Conservation (phyloP, 2,888 invertebrate genomes). For the Polymixis lichenea region DNA sequence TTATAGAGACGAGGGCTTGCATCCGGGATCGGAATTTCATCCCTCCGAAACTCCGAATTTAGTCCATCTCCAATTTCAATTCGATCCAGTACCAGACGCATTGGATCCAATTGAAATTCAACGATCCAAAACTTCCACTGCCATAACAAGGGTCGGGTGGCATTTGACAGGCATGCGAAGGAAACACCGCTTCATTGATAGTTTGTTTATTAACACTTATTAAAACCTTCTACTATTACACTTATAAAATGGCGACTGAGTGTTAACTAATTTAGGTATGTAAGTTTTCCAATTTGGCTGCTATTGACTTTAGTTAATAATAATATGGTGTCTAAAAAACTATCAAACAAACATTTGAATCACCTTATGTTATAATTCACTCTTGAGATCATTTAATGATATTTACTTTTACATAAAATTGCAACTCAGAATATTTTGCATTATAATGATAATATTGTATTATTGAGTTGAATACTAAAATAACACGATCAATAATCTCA, state of each 20-base stretch:
- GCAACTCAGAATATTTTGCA: constrained; percentile 61
- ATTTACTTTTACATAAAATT: constrained; percentile 64
- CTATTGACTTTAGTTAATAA: constrained; percentile 68
- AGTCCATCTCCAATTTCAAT: background rate
- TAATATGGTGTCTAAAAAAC: constrained; percentile 65
- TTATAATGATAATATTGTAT: constrained; percentile 52
- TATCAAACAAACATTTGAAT: constrained; percentile 67
- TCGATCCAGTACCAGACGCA: background rate
- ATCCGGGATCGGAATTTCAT: background rate
- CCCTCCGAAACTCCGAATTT: background rate
- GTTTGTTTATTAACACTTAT: constrained; percentile 88
- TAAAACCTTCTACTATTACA: constrained; percentile 86
- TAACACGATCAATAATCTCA: constrained; percentile 87
- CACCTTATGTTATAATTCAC: constrained; percentile 70
- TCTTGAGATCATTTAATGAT: constrained; percentile 80
- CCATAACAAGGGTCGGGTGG: too few relatives aligned
- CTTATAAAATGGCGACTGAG: constrained; percentile 84
- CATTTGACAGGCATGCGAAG: background rate
- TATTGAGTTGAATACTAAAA: constrained; percentile 82
- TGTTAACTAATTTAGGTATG: constrained; percentile 71
- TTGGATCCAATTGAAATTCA: too few relatives aligned
- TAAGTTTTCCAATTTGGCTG: constrained; percentile 74
- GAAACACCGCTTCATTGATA: constrained; percentile 65
- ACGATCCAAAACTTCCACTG: too few relatives aligned
- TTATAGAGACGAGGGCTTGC: background rate